These are phyloP conservation scores for Leptoteleia sp. DNA, from an alignment of 1,140 invertebrate species.

Conservation along the genomic window DNA sequence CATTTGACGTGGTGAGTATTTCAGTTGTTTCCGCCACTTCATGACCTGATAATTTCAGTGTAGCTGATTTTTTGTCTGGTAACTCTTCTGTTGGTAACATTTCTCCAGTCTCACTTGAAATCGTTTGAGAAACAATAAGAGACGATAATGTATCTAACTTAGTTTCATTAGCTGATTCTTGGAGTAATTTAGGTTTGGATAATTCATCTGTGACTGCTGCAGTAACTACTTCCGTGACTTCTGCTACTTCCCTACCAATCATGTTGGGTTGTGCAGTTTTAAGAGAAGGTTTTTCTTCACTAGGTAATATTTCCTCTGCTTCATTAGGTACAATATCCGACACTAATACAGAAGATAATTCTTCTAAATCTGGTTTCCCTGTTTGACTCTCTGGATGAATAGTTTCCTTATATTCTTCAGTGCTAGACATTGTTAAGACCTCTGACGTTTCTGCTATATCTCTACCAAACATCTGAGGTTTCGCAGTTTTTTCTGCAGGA, in stretches of 20 bases:
- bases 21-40: conserved; percentile 74
- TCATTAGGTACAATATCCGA: conserved; percentile 67
- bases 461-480: conserved; percentile 53
- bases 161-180: conserved; percentile 63
- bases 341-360: conserved; percentile 49
- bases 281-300: conserved; percentile 36
- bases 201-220: conserved; percentile 70
- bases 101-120: conserved; percentile 70
- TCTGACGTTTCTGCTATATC: conserved; percentile 69
- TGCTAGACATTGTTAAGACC: conserved; percentile 40
- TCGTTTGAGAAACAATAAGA: conserved; percentile 66
- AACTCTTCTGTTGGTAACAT: conserved; percentile 42
- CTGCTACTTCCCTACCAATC: conserved; percentile 56
- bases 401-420: conserved; percentile 40
- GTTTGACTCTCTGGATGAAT: too few relatives aligned
- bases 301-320: conserved; percentile 55
- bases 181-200: conserved; percentile 48
- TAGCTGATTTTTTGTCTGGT: conserved; percentile 68
- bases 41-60: conserved; percentile 66
- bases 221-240: conserved; percentile 67
- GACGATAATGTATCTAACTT: conserved; percentile 68
- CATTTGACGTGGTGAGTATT: conserved; percentile 55
- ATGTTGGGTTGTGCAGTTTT: conserved; percentile 60
- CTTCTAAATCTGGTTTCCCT: conserved; percentile 11
- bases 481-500: conserved; percentile 51